A percentile compares a stretch with the other conserved stretches of the same genome.
These are phyloP conservation scores for Meteorus sp. DNA, from an alignment of 1,140 invertebrate species.

Conservation along the genomic window DNA sequence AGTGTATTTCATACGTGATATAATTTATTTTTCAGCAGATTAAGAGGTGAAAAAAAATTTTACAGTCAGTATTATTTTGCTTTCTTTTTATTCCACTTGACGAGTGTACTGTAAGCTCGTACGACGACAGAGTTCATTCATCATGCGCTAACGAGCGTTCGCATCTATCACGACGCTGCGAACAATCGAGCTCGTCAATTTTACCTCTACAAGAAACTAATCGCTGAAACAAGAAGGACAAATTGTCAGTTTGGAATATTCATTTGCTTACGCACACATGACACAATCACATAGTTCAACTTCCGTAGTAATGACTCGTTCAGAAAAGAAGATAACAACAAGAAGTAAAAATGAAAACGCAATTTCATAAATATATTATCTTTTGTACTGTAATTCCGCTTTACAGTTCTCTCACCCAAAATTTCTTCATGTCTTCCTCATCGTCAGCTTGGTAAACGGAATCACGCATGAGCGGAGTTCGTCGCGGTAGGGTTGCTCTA, in stretches of 20 bases:
- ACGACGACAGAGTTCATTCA: slow-evolving; percentile 11
- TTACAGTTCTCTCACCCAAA: too few species aligned
- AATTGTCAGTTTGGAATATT: neutral
- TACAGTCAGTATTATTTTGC: neutral
- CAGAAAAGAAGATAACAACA: neutral
- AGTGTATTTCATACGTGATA: neutral
- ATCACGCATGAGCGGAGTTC: slow-evolving; percentile 25
- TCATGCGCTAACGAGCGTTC: slow-evolving; percentile 2
- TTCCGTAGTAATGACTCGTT: neutral
- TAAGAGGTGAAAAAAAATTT: neutral
- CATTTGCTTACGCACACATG: too few species aligned
- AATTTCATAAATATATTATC: slow-evolving; percentile 19
- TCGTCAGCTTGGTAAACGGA: slow-evolving; percentile 32
- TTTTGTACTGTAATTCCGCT: slow-evolving; percentile 17
- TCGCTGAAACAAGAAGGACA: neutral
- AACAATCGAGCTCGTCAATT: slow-evolving; percentile 5
- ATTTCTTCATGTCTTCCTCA: slow-evolving; percentile 21
- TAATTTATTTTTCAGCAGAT: slow-evolving; percentile 4
- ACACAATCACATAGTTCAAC: neutral
- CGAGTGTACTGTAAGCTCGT: neutral
- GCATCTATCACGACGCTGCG: slow-evolving; percentile 10
- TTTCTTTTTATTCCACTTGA: neutral
- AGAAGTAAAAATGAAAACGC: neutral
- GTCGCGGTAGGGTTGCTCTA: slow-evolving; percentile 1
- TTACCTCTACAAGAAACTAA: neutral